Percentiles rank a stretch among this genome's conserved stretches.
phyloP scores from a whole-genome alignment of 1,140 invertebrate species.

The Lepidurus arcticus region DNA sequence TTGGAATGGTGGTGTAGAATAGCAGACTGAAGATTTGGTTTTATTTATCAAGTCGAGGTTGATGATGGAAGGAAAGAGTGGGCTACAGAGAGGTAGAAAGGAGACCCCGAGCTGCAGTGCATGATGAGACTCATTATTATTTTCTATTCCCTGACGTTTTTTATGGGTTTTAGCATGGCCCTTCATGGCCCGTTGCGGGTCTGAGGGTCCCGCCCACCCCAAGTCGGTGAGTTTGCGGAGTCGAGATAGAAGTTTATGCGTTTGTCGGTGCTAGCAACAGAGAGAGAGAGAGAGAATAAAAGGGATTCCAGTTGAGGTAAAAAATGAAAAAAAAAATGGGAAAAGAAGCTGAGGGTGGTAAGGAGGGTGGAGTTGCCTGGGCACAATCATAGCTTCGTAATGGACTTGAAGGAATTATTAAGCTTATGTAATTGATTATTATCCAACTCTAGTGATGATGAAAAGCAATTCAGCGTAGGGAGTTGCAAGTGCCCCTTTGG shows the following conservation, averaged over 20 bases:
- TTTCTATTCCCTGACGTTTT: slow-evolving; percentile 22
- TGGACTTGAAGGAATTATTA: slow-evolving; percentile 13
- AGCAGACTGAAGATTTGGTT: too few species aligned
- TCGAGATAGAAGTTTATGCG: slow-evolving; percentile 17
- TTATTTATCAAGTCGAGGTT: slow-evolving; percentile 6
- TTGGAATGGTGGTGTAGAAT: too few species aligned
- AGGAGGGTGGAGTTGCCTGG: background rate
- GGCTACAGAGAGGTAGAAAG: background rate
- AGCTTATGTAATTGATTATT: background rate
- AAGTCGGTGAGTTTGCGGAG: slow-evolving; percentile 3
- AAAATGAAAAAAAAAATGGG: background rate
- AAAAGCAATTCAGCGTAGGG: background rate
- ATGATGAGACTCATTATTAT: slow-evolving; percentile 19
- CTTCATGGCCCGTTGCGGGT: background rate
- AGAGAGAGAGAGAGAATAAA: background rate
- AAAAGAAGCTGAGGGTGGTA: slow-evolving; percentile 1
- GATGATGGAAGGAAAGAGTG: slow-evolving; percentile 8
- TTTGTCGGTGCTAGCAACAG: background rate
- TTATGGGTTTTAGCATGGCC: background rate
- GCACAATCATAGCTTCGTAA: slow-evolving; percentile 12
- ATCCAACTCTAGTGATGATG: background rate
- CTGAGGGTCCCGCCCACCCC: slow-evolving; percentile 5
- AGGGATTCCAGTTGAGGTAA: background rate
- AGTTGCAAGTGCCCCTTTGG: too few species aligned
- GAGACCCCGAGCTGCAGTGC: background rate